Evolutionary conservation across 1,140 invertebrate genomes (phyloP), one percentile per base, ranked within the genome.

Genomic region (Copidosoma floridanum): DNA sequence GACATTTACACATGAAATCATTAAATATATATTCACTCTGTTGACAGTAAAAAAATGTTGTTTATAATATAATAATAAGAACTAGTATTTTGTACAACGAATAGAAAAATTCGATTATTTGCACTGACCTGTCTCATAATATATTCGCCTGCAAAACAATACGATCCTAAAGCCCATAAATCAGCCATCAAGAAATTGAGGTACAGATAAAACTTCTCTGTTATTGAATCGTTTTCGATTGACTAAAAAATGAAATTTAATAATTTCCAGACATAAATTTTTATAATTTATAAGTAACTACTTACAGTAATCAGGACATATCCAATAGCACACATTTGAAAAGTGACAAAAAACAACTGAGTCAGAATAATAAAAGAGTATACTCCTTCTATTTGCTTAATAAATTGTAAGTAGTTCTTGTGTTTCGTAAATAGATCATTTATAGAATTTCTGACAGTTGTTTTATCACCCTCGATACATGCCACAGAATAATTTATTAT

Each of bases 271-370:
- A n/a, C n/a, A n/a, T n/a, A n/a, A n/a, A n/a, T n/a, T n/a, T n/a
- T n/a, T n/a, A n/a, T n/a, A n/a, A 29, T 16, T 29, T 32, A 12
- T 38, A 26, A 2, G 18, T n/a, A 7, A 27, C 21, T 10, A 56
- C 51, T 40, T 51, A 50, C 56, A 4, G n/a, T 23, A 27, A 58
- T 24, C 1, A 58, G 8, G 10, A 58, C 38, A 32, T 40, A 58
- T 40, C 44, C 44, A 27, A 38, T 32, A 21, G 21, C 8, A 29
- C 56, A 58, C 29, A 58, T 58, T 20, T 29, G 18, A 3, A 58
- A 18, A 26, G n/a, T 41, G 41, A 21, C 50, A 0, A 41, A 58
- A 27, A 50, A 50, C 14, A 58, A 8, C 43, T 58, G 56, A 20
- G 14, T 16, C 5, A 58, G 26, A 11, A 46, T 40, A 4, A 58